A percentile compares a stretch with the other conserved stretches of the same genome.
Conservation (phyloP, 2,113 vertebrate genomes). For the Hystrix brachyura region DNA sequence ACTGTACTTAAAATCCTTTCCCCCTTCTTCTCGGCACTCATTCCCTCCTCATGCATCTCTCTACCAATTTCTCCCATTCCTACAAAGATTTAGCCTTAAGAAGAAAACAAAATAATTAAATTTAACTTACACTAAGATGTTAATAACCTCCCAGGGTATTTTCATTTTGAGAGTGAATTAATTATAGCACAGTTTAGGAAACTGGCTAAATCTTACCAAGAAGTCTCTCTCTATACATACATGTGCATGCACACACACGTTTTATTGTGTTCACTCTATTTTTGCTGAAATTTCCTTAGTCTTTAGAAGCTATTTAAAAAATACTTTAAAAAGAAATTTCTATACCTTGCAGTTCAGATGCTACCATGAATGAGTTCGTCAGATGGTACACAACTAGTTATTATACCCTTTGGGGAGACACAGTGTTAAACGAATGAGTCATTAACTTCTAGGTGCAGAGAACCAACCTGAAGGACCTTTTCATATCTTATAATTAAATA, state of each 20-base stretch:
- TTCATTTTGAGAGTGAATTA: slow-evolving; percentile 53
- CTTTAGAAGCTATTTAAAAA: slow-evolving; percentile 43
- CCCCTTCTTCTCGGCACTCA: not conserved
- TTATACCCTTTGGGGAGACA: slow-evolving; percentile 62
- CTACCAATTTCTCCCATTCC: slow-evolving; percentile 11
- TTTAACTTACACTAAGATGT: slow-evolving; percentile 66
- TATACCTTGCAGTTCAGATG: slow-evolving; percentile 22
- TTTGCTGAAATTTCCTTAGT: slow-evolving; percentile 42
- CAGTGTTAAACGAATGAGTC: not conserved
- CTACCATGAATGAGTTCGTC: slow-evolving; percentile 32
- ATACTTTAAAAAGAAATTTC: slow-evolving; percentile 46
- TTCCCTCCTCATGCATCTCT: not conserved
- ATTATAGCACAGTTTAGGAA: not conserved
- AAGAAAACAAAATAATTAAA: slow-evolving; percentile 37
- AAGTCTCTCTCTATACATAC: not conserved
- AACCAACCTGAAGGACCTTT: slow-evolving; percentile 79
- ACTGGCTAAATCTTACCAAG: not conserved
- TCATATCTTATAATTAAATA: slow-evolving; percentile 81
- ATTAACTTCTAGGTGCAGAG: slow-evolving; percentile 70
- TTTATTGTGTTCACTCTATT: not conserved
- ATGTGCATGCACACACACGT: not conserved
- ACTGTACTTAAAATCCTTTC: not conserved
- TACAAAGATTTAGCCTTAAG: slow-evolving; percentile 9
- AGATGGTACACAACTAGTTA: slow-evolving; percentile 53
- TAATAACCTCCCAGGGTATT: slow-evolving; percentile 17